Evolutionary conservation across 2,888 invertebrate species (phyloP).

Genomic region (Apamea crenata): DNA sequence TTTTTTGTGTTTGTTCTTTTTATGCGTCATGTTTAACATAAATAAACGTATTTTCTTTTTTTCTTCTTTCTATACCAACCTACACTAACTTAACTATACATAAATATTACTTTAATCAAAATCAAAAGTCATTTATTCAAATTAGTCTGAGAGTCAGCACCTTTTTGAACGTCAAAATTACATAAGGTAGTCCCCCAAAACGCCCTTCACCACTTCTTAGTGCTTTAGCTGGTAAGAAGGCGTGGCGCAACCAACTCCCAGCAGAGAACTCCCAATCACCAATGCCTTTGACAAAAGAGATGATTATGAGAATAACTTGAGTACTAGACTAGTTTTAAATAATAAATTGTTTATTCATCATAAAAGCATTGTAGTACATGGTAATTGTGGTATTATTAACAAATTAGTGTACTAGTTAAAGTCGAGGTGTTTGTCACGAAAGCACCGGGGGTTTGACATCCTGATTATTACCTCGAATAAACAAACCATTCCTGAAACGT

Average conservation of each 20-base stretch:
- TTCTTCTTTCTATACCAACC: not conserved
- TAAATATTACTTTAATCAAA: not conserved
- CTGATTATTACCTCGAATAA: conserved; percentile 33
- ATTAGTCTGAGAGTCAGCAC: not conserved
- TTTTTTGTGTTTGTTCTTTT: too few species aligned
- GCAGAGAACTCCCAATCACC: not conserved
- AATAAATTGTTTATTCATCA: too few species aligned
- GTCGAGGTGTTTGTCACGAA: not conserved
- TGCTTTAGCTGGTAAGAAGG: not conserved
- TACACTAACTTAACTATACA: not conserved
- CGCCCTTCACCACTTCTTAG: not conserved
- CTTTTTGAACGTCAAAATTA: not conserved
- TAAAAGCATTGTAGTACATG: too few species aligned
- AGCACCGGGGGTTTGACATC: conserved; percentile 3
- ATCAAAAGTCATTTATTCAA: not conserved
- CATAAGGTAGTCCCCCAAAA: not conserved
- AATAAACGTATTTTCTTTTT: too few species aligned
- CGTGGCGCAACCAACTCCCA: not conserved
- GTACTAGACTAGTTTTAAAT: not conserved
- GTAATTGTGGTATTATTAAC: too few species aligned
- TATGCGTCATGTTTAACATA: too few species aligned
- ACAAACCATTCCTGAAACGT: conserved; percentile 40
- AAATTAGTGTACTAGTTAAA: too few species aligned
- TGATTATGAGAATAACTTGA: not conserved
- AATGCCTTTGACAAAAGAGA: not conserved